Conservation (phyloP, 2,113 vertebrate species). For the Clarias macrocephalus region DNA sequence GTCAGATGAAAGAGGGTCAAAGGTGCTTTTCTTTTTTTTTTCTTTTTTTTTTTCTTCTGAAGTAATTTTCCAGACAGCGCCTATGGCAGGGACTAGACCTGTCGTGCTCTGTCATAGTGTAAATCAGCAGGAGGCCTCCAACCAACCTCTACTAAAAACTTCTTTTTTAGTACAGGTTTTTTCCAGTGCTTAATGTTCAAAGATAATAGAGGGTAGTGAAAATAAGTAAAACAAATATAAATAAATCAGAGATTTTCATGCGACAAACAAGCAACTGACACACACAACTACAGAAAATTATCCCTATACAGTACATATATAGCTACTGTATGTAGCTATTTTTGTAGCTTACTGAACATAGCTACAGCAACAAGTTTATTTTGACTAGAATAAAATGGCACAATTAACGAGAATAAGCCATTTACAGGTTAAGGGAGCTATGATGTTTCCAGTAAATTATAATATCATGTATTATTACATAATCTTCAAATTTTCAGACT, state of each 20-base stretch:
- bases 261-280: not conserved
- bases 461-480: not conserved
- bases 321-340: not conserved
- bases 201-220: not conserved
- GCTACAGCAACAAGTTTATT: not conserved
- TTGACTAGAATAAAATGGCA: not conserved
- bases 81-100: not conserved
- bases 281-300: not conserved
- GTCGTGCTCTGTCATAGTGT: not conserved
- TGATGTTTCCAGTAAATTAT: not conserved
- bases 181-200: not conserved
- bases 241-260: not conserved
- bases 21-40: not conserved
- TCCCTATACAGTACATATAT: not conserved
- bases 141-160: not conserved
- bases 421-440: not conserved
- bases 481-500: too few species aligned
- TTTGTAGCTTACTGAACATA: not conserved
- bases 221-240: not conserved
- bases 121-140: not conserved
- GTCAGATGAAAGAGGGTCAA: slow-evolving; percentile 1
- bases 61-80: slow-evolving; percentile 10
- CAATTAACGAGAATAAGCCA: not conserved
- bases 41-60: not conserved
- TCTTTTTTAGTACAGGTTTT: too few species aligned